Conservation (phyloP, 2,888 invertebrate species). For the Heliconius cydno region DNA sequence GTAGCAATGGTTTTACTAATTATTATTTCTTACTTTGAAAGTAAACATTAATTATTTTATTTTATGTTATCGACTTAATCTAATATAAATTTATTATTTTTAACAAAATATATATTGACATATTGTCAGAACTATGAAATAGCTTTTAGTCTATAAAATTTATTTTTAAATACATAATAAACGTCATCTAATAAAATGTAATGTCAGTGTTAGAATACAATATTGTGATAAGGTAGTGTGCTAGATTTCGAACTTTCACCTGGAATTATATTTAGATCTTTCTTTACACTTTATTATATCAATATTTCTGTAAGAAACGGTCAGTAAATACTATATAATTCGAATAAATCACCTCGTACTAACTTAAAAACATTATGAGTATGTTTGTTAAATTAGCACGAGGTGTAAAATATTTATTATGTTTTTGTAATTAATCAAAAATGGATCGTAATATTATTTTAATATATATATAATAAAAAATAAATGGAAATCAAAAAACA, state of each 20-base stretch:
- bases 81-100: background rate
- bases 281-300: constrained; percentile 19
- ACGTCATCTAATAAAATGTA: constrained; percentile 42
- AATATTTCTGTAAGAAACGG: constrained; percentile 25
- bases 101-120: no score
- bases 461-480: constrained; percentile 28
- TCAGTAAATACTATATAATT: constrained; percentile 35
- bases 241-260: constrained; percentile 58
- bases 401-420: constrained; percentile 32
- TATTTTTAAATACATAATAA: background rate
- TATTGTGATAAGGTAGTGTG: constrained; percentile 63
- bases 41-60: background rate
- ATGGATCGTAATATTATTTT: constrained; percentile 32
- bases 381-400: constrained; percentile 15
- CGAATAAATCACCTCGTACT: background rate
- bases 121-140: no score
- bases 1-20: background rate
- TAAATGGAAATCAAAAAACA: constrained; percentile 48
- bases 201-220: constrained; percentile 45
- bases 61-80: background rate
- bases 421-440: constrained; percentile 32
- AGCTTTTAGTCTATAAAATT: no score
- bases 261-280: constrained; percentile 32
- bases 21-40: background rate
- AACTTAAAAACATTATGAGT: constrained; percentile 4